Conservation (phyloP, 2,797 vertebrate genomes). For the Peromyscus attwateri region DNA sequence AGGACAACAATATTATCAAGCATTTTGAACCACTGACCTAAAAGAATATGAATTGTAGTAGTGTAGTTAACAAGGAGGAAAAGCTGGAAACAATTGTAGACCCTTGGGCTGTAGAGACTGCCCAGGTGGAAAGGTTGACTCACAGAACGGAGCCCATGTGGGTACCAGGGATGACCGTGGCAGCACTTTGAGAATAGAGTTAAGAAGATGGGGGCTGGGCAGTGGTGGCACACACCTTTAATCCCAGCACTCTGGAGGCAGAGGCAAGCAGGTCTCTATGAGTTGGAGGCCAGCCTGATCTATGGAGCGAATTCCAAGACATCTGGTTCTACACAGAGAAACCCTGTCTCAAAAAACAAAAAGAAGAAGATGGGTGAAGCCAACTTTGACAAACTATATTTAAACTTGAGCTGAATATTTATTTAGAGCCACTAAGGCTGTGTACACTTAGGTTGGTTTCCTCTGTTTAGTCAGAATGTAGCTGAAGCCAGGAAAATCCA, state of each 20-base stretch:
- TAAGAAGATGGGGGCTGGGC: neutral
- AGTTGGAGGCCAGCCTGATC: neutral
- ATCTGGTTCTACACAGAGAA: neutral
- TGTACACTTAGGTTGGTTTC: neutral
- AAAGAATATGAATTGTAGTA: conserved; percentile 6
- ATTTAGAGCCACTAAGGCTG: neutral
- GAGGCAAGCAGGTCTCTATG: neutral
- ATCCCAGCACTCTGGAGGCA: neutral
- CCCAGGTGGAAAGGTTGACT: neutral
- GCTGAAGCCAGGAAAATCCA: neutral
- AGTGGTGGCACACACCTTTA: neutral
- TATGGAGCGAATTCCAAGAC: too few relatives aligned
- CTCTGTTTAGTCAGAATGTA: conserved; percentile 2
- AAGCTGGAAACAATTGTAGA: neutral
- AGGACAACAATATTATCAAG: neutral
- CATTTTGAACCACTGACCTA: conserved; percentile 34
- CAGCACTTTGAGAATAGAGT: conserved; percentile 22
- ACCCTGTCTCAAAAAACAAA: neutral
- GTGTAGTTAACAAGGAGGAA: neutral
- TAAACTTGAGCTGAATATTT: neutral
- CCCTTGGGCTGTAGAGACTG: neutral
- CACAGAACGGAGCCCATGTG: neutral
- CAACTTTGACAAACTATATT: neutral
- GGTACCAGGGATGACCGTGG: neutral
- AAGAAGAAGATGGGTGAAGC: neutral